These are phyloP conservation scores for Drosophila siamana DNA, from an alignment of 2,888 invertebrate species.

Conservation along the genomic window DNA sequence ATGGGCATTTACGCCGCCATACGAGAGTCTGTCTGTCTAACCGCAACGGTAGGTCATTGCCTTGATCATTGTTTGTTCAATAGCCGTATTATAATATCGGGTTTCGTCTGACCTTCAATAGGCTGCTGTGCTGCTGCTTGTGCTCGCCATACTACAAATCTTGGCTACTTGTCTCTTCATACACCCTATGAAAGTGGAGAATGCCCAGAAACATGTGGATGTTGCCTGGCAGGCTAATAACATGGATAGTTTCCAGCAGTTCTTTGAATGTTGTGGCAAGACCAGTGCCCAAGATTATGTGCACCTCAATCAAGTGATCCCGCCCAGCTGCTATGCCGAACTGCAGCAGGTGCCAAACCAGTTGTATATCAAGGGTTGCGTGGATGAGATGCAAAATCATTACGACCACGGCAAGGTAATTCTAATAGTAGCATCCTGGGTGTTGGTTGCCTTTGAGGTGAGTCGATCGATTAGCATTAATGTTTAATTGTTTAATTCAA, in stretches of 20 bases:
- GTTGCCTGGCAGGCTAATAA: constrained; percentile 84
- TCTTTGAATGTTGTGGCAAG: constrained; percentile 83
- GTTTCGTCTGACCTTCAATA: constrained; percentile 82
- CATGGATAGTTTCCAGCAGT: constrained; percentile 78
- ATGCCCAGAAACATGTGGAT: constrained; percentile 86
- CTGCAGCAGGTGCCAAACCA: constrained; percentile 56
- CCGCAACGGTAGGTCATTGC: constrained; percentile 89
- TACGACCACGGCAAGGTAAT: constrained; percentile 85
- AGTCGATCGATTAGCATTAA: constrained; percentile 37
- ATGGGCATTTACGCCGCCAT: constrained; percentile 96
- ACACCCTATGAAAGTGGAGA: constrained; percentile 87
- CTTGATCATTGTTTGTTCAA: background rate
- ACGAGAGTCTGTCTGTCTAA: constrained; percentile 94
- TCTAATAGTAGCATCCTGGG: constrained; percentile 89
- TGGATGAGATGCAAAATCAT: constrained; percentile 66
- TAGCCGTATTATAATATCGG: constrained; percentile 4
- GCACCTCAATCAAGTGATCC: constrained; percentile 63
- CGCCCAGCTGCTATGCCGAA: constrained; percentile 76
- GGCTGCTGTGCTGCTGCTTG: constrained; percentile 90
- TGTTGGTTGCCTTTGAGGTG: constrained; percentile 90
- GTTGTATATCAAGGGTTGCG: constrained; percentile 75
- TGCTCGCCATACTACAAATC: constrained; percentile 90
- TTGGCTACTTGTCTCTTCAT: constrained; percentile 89
- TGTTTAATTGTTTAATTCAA: constrained; percentile 3
- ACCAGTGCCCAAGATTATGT: constrained; percentile 82